phyloP scores from a whole-genome alignment of 2,888 invertebrate species.

The Endotricha flammealis region DNA sequence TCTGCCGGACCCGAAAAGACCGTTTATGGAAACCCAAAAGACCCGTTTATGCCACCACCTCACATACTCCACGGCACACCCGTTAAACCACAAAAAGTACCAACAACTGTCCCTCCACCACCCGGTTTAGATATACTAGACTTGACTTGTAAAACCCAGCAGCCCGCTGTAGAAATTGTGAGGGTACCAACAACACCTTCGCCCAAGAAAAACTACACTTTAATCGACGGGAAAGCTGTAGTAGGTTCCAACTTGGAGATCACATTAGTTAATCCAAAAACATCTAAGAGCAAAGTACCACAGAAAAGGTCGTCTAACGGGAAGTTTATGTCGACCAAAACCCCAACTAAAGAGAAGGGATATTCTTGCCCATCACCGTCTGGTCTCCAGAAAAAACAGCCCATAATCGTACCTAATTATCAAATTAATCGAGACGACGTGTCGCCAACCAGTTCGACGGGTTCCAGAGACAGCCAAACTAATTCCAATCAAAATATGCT shows the following conservation, averaged over 20 bases:
- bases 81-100: slow-evolving; percentile 40
- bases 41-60: slow-evolving; percentile 78
- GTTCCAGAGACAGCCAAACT: slow-evolving; percentile 33
- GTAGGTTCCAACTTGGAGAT: slow-evolving; percentile 85
- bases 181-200: slow-evolving; percentile 58
- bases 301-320: slow-evolving; percentile 77
- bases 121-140: slow-evolving; percentile 78
- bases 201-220: slow-evolving; percentile 64
- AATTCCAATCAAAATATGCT: slow-evolving; percentile 13
- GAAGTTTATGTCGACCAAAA: slow-evolving; percentile 72
- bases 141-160: slow-evolving; percentile 71
- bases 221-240: slow-evolving; percentile 58
- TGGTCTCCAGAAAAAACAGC: slow-evolving; percentile 33
- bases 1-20: slow-evolving; percentile 77
- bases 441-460: slow-evolving; percentile 45
- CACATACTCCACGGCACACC: slow-evolving; percentile 68
- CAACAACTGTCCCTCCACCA: slow-evolving; percentile 28
- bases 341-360: slow-evolving; percentile 52
- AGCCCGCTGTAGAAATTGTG: slow-evolving; percentile 78
- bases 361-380: slow-evolving; percentile 30
- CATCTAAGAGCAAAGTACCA: slow-evolving; percentile 43
- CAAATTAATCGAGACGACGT: slow-evolving; percentile 49
- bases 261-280: slow-evolving; percentile 79
- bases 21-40: slow-evolving; percentile 86
- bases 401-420: slow-evolving; percentile 56